phyloP scores from a whole-genome alignment of 1,140 invertebrate genomes.

The Tenebrio molitor region DNA sequence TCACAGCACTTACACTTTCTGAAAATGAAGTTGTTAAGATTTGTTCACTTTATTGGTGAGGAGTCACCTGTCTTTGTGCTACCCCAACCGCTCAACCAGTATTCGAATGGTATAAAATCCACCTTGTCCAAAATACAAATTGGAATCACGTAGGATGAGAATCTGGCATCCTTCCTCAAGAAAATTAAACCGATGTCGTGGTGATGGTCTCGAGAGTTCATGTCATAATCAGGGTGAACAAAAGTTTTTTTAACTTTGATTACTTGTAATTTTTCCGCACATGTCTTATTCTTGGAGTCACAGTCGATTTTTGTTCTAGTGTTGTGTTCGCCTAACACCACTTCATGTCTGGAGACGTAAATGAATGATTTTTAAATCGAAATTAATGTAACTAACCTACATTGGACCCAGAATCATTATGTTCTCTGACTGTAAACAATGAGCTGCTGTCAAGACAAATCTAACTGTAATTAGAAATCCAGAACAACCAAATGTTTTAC shows the following conservation, averaged over 20 bases:
- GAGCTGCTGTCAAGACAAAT: conserved; percentile 71
- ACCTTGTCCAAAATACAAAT: conserved; percentile 72
- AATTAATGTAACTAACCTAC: conserved; percentile 46
- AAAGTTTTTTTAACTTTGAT: conserved; percentile 68
- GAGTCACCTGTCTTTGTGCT: conserved; percentile 58
- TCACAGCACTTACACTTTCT: conserved; percentile 27
- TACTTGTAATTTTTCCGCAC: conserved; percentile 66
- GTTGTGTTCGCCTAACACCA: conserved; percentile 71
- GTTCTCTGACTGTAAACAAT: conserved; percentile 65
- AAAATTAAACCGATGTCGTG: conserved; percentile 76
- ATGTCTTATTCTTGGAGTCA: conserved; percentile 52
- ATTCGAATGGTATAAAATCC: conserved; percentile 41
- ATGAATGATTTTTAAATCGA: neutral
- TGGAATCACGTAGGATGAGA: conserved; percentile 72
- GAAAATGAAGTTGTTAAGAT: neutral
- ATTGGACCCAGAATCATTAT: conserved; percentile 49
- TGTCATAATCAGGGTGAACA: conserved; percentile 70
- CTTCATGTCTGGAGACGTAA: conserved; percentile 54
- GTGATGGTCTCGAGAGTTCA: conserved; percentile 63
- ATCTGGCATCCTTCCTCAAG: conserved; percentile 68
- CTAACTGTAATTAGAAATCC: conserved; percentile 68
- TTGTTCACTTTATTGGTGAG: neutral
- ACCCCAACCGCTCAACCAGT: conserved; percentile 63
- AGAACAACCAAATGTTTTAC: conserved; percentile 66
- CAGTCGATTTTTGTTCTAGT: conserved; percentile 68